Evolutionary conservation across 2,888 invertebrate genomes (phyloP).

Genomic region (Malacosoma neustria): DNA sequence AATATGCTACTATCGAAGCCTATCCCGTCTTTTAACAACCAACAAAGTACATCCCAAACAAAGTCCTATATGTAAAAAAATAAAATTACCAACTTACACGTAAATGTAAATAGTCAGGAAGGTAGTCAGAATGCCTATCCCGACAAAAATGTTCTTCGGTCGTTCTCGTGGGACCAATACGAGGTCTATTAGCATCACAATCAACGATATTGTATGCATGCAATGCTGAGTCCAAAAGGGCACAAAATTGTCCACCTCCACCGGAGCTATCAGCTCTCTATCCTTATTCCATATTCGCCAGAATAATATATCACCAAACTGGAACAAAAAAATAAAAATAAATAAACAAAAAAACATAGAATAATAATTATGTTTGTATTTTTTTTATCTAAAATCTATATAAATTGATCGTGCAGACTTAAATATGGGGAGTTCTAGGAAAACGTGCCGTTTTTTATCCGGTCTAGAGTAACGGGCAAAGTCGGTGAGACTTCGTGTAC

Average conservation of each 20-base stretch:
- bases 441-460: no score
- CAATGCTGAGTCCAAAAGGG: conserved; percentile 53
- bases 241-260: conserved; percentile 31
- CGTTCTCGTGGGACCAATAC: conserved; percentile 36
- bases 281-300: conserved; percentile 53
- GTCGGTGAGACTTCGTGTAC: no score
- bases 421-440: no score
- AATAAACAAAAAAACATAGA: no score
- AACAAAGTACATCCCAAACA: no score
- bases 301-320: conserved; percentile 56
- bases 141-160: conserved; percentile 30
- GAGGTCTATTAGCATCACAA: conserved; percentile 39
- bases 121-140: conserved; percentile 23
- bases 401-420: no score
- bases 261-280: conserved; percentile 38
- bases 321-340: conserved; percentile 18
- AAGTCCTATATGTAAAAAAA: no score
- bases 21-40: no score
- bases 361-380: no score
- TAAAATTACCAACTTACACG: conserved; percentile 49
- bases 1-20: no score
- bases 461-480: no score
- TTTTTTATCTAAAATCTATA: no score
- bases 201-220: conserved; percentile 49
- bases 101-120: conserved; percentile 30